Base-by-base conservation (phyloP, 2,888 invertebrate genomes). In the Philereme transversata region DNA sequence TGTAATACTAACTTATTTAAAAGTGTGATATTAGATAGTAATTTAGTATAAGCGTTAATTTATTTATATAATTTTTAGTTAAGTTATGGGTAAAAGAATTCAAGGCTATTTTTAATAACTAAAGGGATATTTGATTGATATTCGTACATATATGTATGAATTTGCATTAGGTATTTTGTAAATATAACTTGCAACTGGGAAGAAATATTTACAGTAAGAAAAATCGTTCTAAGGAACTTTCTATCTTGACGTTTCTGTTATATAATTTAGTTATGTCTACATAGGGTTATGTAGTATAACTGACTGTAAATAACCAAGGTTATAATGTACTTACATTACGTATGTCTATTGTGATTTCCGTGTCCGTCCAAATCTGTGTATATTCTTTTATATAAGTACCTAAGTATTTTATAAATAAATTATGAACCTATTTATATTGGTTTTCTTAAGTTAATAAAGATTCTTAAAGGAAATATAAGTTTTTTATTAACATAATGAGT, bases 11-110 rank as follows among this genome's bases (percentile, higher is more conserved):
- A 77, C 6, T 72, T 53, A 74, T 74, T 70, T 50, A 71, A 83
- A 86, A 87, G 87, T 91, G 91, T 91, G 91, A 91, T 92, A 92
- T 86, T 92, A 91, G 88, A 71, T 50, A 50, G 63, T 81, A 86
- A 72, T 68, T 82, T 65, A 79, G 48, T 67, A 0, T 88, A 87
- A 86, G 86, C 80, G 83, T 84, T 90, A 89, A 88, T 83, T 87
- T 88, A 88, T 88, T 87, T 71, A 65, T 62, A 64, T 69, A 68
- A 62, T 70, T 64, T 52, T 71, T 71, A 57, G 45, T 51, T 50
- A 36, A 38, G 40, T 63, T 51, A 55, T 49, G 44, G 49, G 61
- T 56, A 40, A 38, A 53, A 44, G 44, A 53, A 59, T 44, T 50
- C 5, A 10, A 35, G 44, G 36, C n/a, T 38, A 47, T 36, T 59